Base-by-base conservation (phyloP, 2,113 vertebrate species). In the Vicugna pacos region DNA sequence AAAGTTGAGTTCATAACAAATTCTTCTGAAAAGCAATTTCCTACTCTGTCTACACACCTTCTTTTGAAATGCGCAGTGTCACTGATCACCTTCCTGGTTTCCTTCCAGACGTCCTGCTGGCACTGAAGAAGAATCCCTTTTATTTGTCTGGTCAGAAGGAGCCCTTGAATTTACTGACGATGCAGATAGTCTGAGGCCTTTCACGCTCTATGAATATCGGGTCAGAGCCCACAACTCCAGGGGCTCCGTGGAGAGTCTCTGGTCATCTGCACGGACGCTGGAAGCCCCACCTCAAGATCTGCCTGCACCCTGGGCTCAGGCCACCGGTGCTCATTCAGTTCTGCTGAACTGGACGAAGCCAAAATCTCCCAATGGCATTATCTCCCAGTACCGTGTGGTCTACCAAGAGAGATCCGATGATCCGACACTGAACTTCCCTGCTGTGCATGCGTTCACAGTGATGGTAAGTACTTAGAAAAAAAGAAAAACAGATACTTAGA, bases 131-230 rank as follows among this genome's bases (percentile, higher is more conserved):
- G 99, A 99, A 82, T 97, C 99, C 28, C 98, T 99, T 94, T 96
- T 99, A 75, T 99, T 99, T 95, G 98, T 99, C 97, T 99, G 99
- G 99, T 98, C 98, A 14, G 98, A 98, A 96, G 99, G 99, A 88
- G 89, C 98, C 2, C 98, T 99, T 80, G 98, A 99, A 84, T 99
- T 99, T 96, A 98, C 98, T 0, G 99, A 99, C 28, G 98, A 98
- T 0, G 99, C 99, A 0, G 98, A 99, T 8, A 92, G 96, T 56
- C 98, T 99, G 62, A 97, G 81, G 67, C 99, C 99, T 5, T 99
- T 99, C 97, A 99, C 98, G 0, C 96, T 98, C 93, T 99, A 99
- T 0, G 99, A 99, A 93, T 99, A 99, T 89, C 98, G 93, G 79
- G 92, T 99, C 72, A 98, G 94, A 42, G 99, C 99, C 83, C 97